Conservation (phyloP, 2,888 invertebrate species). For the Gymnoscelis rufifasciata region DNA sequence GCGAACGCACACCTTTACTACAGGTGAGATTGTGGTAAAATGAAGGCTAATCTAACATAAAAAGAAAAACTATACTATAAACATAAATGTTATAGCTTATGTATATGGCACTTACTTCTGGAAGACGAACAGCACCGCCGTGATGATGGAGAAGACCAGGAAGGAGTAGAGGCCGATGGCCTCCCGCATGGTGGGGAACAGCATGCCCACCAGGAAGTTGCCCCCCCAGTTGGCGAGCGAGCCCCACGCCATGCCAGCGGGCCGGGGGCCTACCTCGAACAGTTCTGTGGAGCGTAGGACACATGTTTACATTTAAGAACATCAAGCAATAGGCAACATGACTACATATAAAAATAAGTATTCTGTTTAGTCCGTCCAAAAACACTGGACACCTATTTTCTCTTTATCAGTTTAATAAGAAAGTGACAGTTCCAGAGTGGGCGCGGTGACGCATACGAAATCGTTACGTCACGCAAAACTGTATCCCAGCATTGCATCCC, state of each 20-base stretch:
- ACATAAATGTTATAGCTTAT: neutral
- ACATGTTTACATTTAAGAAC: neutral
- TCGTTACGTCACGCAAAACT: too few species aligned
- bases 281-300: slow-evolving; percentile 76
- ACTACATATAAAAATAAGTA: too few species aligned
- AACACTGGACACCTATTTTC: too few species aligned
- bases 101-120: slow-evolving; percentile 70
- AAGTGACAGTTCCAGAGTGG: too few species aligned
- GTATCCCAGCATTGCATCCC: too few species aligned
- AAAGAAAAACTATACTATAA: too few species aligned
- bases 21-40: too few species aligned
- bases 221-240: slow-evolving; percentile 93
- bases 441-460: too few species aligned
- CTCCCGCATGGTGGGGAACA: slow-evolving; percentile 82
- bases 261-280: slow-evolving; percentile 90
- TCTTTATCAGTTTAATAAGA: too few species aligned
- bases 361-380: too few species aligned
- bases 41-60: too few species aligned
- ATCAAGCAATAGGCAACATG: neutral
- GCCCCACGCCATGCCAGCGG: slow-evolving; percentile 91
- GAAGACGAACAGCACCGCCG: slow-evolving; percentile 77
- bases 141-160: slow-evolving; percentile 83
- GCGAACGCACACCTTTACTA: too few species aligned
- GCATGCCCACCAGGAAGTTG: slow-evolving; percentile 91
- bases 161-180: slow-evolving; percentile 85